phyloP scores from a whole-genome alignment of 2,888 invertebrate genomes.

The Stenodema calcarata region DNA sequence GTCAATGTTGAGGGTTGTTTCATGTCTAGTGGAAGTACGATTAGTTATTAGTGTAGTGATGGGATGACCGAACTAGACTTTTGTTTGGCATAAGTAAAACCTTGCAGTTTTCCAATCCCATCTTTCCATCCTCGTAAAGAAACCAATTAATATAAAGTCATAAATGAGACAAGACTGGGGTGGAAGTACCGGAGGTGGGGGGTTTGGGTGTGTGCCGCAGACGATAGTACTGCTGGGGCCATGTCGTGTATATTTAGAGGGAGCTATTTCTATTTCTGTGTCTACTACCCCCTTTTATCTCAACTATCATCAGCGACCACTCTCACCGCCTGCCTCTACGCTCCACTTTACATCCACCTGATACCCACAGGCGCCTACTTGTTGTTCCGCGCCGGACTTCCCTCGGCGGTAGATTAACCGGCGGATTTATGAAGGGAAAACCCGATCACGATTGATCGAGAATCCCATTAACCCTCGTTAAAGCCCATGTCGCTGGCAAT shows the following conservation, averaged over 20 bases:
- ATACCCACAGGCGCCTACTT: background rate
- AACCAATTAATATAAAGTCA: too few species aligned
- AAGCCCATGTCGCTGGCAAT: too few species aligned
- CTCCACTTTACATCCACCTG: slow-evolving; percentile 4
- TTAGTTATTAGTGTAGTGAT: too few species aligned
- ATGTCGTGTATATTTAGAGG: background rate
- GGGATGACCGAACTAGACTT: too few species aligned
- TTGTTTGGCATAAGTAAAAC: too few species aligned
- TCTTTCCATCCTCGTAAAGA: too few species aligned
- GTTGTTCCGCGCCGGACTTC: background rate
- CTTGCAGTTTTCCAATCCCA: too few species aligned
- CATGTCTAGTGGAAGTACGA: too few species aligned
- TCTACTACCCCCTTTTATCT: background rate
- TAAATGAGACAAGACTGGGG: background rate
- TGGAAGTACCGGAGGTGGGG: background rate
- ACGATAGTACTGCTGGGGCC: background rate
- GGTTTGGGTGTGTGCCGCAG: slow-evolving; percentile 5
- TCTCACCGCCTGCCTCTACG: background rate
- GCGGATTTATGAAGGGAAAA: background rate
- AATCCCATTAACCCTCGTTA: too few species aligned
- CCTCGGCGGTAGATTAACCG: background rate
- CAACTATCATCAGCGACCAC: background rate
- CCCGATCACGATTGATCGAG: too few species aligned
- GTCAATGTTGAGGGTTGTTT: too few species aligned
- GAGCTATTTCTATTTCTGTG: background rate